A percentile compares a stretch with the other conserved stretches of the same genome.
Conservation (phyloP, 2,113 vertebrate species). For the Crotalus horridus region DNA sequence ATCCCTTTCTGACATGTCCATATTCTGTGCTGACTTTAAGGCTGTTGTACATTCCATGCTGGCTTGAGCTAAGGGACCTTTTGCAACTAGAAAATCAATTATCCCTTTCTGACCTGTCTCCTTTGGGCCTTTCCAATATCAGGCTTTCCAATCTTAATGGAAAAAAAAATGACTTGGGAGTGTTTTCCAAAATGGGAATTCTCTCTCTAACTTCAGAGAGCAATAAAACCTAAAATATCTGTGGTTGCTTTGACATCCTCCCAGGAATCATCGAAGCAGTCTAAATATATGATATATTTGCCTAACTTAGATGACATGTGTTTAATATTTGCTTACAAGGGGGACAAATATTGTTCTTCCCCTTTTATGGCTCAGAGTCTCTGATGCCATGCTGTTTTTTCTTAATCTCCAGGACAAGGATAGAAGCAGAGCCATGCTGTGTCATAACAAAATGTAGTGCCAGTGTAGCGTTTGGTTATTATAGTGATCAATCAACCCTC, state of each 20-base stretch:
- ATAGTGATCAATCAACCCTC: background rate
- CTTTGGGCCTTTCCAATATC: background rate
- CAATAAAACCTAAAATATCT: background rate
- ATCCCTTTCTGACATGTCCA: background rate
- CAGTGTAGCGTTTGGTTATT: background rate
- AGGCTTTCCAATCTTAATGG: background rate
- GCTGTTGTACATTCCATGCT: background rate
- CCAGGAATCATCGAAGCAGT: background rate
- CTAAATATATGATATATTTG: background rate
- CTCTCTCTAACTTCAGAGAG: background rate
- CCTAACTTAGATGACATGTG: too few species aligned
- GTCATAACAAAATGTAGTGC: background rate
- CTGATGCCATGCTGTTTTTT: background rate
- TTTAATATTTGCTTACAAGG: background rate
- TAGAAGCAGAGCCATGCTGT: background rate
- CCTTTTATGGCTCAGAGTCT: background rate
- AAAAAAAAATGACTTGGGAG: background rate
- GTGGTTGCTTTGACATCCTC: background rate
- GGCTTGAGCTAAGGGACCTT: background rate
- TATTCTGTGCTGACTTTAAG: background rate
- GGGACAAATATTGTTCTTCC: background rate
- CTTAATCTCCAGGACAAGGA: background rate
- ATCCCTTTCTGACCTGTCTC: background rate
- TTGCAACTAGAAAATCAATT: background rate
- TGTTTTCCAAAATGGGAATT: background rate